Percentiles rank a stretch among this genome's conserved stretches.
phyloP scores from a whole-genome alignment of 2,797 vertebrate genomes.

The Dendrocincla fuliginosa region DNA sequence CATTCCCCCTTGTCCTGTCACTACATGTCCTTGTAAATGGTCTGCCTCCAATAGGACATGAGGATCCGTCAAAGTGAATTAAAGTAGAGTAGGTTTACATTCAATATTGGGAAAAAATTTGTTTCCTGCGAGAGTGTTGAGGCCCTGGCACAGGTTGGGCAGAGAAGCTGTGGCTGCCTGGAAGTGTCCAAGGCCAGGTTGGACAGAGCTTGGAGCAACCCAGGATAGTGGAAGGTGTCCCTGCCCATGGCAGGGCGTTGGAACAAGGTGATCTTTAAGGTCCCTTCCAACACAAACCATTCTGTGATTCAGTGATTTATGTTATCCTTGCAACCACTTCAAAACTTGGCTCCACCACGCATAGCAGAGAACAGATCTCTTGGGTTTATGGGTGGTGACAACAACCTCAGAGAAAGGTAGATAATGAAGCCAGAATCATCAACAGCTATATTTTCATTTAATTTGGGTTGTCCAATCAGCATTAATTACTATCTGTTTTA shows the following conservation, averaged over 20 bases:
- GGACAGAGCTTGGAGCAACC: rapidly evolving
- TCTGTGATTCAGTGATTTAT: neutral
- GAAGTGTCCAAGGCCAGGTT: rapidly evolving
- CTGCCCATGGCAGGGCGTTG: neutral
- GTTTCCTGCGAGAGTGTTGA: rapidly evolving
- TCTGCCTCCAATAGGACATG: neutral
- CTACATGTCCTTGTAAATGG: neutral
- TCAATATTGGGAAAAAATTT: neutral
- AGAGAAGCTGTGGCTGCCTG: neutral
- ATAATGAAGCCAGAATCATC: neutral
- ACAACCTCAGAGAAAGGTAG: neutral
- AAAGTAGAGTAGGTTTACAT: neutral
- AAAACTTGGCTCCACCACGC: neutral
- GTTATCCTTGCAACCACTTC: neutral
- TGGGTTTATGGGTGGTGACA: neutral
- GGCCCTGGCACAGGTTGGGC: neutral
- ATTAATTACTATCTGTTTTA: neutral
- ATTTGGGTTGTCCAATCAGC: neutral
- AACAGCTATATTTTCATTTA: neutral
- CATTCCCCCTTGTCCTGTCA: neutral
- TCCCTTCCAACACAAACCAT: neutral
- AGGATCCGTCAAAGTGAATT: neutral
- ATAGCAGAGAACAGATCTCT: neutral
- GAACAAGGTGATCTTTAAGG: rapidly evolving
- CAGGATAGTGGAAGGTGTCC: rapidly evolving